phyloP scores from a whole-genome alignment of 2,797 vertebrate species.

The Lycodopsis pacificus region DNA sequence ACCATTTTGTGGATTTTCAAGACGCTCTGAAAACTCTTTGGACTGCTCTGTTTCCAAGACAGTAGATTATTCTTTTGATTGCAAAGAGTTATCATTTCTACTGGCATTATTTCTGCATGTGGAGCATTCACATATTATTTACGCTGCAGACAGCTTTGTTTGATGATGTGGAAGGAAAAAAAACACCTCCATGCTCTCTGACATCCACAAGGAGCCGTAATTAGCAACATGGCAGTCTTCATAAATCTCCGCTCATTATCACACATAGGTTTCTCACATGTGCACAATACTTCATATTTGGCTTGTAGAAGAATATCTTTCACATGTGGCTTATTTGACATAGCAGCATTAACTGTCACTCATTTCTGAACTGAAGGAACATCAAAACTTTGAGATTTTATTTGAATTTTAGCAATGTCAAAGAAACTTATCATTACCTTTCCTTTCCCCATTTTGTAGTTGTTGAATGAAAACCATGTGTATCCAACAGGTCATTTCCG shows the following conservation, averaged over 20 bases:
- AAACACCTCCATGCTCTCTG: slow-evolving; percentile 44
- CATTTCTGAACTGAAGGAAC: neutral
- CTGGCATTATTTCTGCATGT: slow-evolving; percentile 43
- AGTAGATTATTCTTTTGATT: slow-evolving; percentile 60
- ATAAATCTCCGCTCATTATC: slow-evolving; percentile 64
- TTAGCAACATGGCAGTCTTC: slow-evolving; percentile 61
- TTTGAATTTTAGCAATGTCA: neutral
- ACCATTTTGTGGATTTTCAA: slow-evolving; percentile 65
- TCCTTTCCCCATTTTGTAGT: neutral
- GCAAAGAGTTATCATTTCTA: slow-evolving; percentile 46
- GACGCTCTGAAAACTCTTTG: slow-evolving; percentile 34
- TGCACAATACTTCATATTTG: slow-evolving; percentile 19
- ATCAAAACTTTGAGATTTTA: neutral
- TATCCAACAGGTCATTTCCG: neutral
- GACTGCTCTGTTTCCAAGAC: slow-evolving; percentile 20
- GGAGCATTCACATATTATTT: slow-evolving; percentile 41
- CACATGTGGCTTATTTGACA: neutral
- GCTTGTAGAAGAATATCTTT: slow-evolving; percentile 16
- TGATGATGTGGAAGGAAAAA: slow-evolving; percentile 44
- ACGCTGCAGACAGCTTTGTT: slow-evolving; percentile 52
- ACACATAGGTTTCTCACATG: slow-evolving; percentile 41
- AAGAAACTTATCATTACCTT: neutral
- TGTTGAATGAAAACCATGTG: neutral
- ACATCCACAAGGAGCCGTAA: slow-evolving; percentile 59
- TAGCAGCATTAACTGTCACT: neutral